Evolutionary conservation across 2,888 invertebrate genomes (phyloP), one percentile per base, ranked within the genome.

Genomic region (Teinopalpus imperialis): DNA sequence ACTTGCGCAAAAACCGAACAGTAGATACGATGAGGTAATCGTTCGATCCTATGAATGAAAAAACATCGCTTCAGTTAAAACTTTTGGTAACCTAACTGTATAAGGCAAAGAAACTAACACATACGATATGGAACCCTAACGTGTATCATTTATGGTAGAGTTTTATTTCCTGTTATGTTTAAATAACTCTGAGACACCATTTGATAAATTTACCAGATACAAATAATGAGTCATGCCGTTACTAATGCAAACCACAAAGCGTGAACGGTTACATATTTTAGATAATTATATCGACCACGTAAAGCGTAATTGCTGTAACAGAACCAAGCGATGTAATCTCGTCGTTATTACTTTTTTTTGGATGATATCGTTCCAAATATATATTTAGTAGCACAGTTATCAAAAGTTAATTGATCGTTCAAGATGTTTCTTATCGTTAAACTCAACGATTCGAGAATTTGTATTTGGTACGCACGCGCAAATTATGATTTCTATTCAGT

Each of bases 21-120:
- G 70, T 68, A 70, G 66, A 57, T 30, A 39, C 52, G 74, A 69
- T 83, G 83, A 83, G 69, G 76, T 75, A 81, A 81, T 74, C 75
- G 54, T 39, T 55, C 47, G 49, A 46, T 63, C 69, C 65, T 70
- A 70, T 80, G 74, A 81, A 81, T 81, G 76, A 80, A 78, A 75
- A 75, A 74, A 70, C 42, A 42, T 43, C 30, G 41, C 43, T 29
- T 35, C 29, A 41, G 47, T 53, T 48, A 61, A 69, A 74, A 70
- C 64, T 59, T 52, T 45, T 53, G 53, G 44, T 57, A 46, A 67
- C 27, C 57, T 73, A 72, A 74, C 72, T 66, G 71, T 72, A 48
- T 47, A 57, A 56, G 56, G 47, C 10, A 12, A 9, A 20, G 3
- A 5, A 35, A 16, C 7, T n/a, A 16, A 21, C 1, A 10, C 20